Evolutionary conservation across 2,797 vertebrate genomes (phyloP).

Genomic region (Sebastes matsubarae): DNA sequence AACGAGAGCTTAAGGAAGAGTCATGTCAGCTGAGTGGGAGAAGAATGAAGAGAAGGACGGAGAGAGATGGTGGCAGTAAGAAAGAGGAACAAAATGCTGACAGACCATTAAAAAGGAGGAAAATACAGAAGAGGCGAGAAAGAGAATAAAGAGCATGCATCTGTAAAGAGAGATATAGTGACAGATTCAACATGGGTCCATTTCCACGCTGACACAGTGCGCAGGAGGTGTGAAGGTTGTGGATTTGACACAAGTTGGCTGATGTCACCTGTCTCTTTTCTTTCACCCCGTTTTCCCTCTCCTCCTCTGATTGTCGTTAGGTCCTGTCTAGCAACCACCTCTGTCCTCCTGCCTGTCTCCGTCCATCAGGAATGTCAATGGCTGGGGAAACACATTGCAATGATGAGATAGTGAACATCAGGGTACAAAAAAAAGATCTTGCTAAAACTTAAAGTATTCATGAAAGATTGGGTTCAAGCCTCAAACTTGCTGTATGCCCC

Average conservation of each 20-base stretch:
- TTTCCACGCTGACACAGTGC: conserved; percentile 37
- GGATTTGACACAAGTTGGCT: conserved; percentile 45
- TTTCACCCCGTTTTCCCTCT: neutral
- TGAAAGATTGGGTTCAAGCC: neutral
- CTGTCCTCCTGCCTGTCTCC: neutral
- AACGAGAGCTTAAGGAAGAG: conserved; percentile 33
- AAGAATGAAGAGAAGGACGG: neutral
- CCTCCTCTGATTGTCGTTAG: neutral
- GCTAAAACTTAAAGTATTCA: neutral
- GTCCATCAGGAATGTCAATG: neutral
- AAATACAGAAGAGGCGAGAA: neutral
- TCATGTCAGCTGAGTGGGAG: conserved; percentile 28
- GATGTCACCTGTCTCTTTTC: conserved; percentile 34
- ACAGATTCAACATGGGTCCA: conserved; percentile 12
- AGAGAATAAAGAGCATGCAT: neutral
- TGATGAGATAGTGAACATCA: neutral
- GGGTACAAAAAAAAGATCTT: neutral
- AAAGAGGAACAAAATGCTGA: neutral
- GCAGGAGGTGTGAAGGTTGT: conserved; percentile 44
- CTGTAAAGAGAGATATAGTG: neutral
- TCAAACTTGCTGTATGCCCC: neutral
- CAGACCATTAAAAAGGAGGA: neutral
- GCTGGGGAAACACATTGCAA: neutral
- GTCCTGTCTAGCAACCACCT: neutral
- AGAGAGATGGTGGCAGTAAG: neutral